These are phyloP conservation scores for Styela clava DNA, from an alignment of 23 tunicate species.

Conservation along the genomic window DNA sequence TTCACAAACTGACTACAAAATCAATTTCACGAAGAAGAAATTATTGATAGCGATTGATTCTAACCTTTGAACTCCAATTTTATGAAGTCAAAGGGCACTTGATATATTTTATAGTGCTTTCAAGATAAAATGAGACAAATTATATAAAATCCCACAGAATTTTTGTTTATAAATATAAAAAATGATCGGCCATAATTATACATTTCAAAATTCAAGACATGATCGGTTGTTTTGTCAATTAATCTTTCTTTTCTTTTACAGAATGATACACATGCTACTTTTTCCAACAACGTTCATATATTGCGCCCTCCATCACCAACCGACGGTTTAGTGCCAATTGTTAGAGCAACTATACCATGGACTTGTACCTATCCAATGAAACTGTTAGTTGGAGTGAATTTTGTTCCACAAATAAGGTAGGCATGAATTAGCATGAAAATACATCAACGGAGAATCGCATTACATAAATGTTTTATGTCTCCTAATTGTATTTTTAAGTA, in stretches of 20 bases:
- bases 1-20: too few species aligned
- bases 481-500: too few species aligned
- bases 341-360: constrained; percentile 53
- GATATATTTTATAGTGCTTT: not conserved
- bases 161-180: too few species aligned
- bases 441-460: too few species aligned
- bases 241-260: constrained; percentile 22
- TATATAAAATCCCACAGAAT: not conserved
- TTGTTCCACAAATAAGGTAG: constrained; percentile 60
- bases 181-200: too few species aligned
- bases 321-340: not conserved
- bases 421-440: too few species aligned
- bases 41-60: too few species aligned
- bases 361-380: constrained; percentile 56
- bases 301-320: not conserved
- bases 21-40: too few species aligned
- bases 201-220: too few species aligned
- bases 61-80: not conserved
- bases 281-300: constrained; percentile 50
- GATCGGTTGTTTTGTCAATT: too few species aligned
- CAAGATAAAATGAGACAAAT: not conserved
- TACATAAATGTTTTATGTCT: too few species aligned
- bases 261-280: constrained; percentile 71
- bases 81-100: not conserved
- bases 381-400: constrained; percentile 47